Evolutionary conservation across 64 coral and sea anemone genomes (phyloP).

Genomic region (Exaiptasia diaphana): DNA sequence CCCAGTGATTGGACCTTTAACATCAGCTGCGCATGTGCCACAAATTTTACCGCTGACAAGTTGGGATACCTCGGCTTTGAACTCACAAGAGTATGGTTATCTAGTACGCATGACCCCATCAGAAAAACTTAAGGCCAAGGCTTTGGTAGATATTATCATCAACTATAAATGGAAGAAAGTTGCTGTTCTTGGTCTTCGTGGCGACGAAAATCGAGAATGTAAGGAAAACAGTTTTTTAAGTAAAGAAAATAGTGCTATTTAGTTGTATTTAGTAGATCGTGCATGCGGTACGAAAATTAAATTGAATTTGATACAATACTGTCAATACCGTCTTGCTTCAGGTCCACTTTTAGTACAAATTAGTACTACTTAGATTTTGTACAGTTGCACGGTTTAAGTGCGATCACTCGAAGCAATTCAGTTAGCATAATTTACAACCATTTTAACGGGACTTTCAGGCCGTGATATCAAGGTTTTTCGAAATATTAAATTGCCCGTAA

Average conservation of each 20-base stretch:
- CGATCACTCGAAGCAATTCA: too few species aligned
- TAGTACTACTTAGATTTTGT: too few species aligned
- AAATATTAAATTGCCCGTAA: too few species aligned
- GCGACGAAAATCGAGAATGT: slow-evolving; percentile 12
- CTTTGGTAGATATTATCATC: slow-evolving; percentile 7
- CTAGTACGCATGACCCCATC: slow-evolving; percentile 44
- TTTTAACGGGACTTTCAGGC: too few species aligned
- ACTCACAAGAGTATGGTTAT: neutral
- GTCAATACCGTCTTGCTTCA: too few species aligned
- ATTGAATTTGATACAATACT: too few species aligned
- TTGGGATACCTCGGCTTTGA: neutral
- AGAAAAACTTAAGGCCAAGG: slow-evolving; percentile 35
- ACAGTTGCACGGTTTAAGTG: too few species aligned
- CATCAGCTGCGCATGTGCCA: slow-evolving; percentile 32
- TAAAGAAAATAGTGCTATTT: neutral
- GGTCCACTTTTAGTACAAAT: too few species aligned
- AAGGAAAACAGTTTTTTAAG: neutral
- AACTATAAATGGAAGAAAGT: slow-evolving; percentile 34
- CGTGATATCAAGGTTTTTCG: too few species aligned
- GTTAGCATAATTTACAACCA: too few species aligned
- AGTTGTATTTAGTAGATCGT: too few species aligned
- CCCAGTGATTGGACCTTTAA: slow-evolving; percentile 35
- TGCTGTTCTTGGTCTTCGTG: slow-evolving; percentile 32
- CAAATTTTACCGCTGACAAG: slow-evolving; percentile 60
- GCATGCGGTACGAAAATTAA: too few species aligned